These are phyloP conservation scores for Blastobasis lacticolella DNA, from an alignment of 2,888 invertebrate species.

Conservation along the genomic window DNA sequence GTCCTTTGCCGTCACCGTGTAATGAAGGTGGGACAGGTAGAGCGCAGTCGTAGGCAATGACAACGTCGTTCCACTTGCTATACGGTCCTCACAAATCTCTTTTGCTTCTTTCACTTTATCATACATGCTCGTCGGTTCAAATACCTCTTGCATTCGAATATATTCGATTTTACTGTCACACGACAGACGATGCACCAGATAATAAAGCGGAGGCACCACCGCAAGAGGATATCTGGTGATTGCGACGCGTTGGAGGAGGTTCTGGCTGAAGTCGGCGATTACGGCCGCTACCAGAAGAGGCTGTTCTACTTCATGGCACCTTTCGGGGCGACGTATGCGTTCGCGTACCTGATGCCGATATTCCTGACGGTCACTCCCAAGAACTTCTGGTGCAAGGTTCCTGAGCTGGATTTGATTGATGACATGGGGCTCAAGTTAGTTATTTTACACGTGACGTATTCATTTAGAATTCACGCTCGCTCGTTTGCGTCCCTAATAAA, in stretches of 20 bases:
- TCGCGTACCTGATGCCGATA: conserved; percentile 59
- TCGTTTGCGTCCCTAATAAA: too few species aligned
- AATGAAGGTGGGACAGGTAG: too few species aligned
- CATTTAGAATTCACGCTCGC: too few species aligned
- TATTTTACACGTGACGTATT: not conserved
- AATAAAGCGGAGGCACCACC: too few species aligned
- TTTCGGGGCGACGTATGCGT: not conserved
- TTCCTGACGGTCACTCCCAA: not conserved
- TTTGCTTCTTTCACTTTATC: not conserved
- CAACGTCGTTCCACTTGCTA: not conserved
- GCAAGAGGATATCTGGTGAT: not conserved
- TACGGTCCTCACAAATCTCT: not conserved
- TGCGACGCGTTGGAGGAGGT: not conserved
- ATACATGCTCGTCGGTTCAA: not conserved
- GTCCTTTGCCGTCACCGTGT: too few species aligned
- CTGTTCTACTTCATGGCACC: not conserved
- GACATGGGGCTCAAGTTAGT: not conserved
- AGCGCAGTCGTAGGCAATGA: too few species aligned
- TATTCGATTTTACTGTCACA: not conserved
- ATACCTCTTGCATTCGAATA: not conserved
- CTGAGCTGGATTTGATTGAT: not conserved
- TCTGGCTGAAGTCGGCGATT: not conserved
- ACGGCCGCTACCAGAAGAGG: not conserved
- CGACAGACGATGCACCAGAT: not conserved
- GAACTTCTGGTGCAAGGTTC: not conserved